Base-by-base conservation (phyloP, 2,797 vertebrate genomes). In the Menidia menidia region DNA sequence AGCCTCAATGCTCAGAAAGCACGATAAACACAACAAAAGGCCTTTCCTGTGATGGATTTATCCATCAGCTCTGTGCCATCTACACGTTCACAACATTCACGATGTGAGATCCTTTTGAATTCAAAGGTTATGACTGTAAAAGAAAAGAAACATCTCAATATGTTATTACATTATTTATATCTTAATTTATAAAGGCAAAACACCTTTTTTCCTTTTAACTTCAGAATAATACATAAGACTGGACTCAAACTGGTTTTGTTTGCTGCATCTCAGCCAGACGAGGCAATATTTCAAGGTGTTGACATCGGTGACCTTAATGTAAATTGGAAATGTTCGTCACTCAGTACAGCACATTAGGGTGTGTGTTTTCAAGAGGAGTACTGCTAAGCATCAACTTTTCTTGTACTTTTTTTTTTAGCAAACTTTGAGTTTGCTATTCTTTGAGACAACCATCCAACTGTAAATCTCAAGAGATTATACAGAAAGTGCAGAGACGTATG, bases 1-100 rank as follows among this genome's bases (percentile, higher is more conserved):
- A 82, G 66, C 76, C 77, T 89, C 72, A 75, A 50, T 25, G 52
- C 75, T 71, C 50, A 53, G 11, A 73, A 55, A 58, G 53, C 30
- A 69, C 74, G 45, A n/a, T 63, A 58, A 61, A 64, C 50, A 41
- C 7, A 43, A 59, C 4, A 58, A 63, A 62, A n/a, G 39, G 51
- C 48, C 65, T 32, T 60, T 61, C 74, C 77, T 57, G 60, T 55
- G 65, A 57, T 74, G 77, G 71, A 77, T 9, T 73, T 32, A 53
- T 1, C 7, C 14, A 12, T 3, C 6, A 13, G 50, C 53, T 62
- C 43, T 18, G 18, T 64, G 43, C 59, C 15, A 41, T 59, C 57
- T 0, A 18, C 63, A 35, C 59, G 61, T 67, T 64, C 33, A 67
- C 6, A 4, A 61, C 15, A 35, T 71, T 11, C 60, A 18, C 13